A percentile compares a stretch with the other conserved stretches of the same genome.
phyloP scores from a whole-genome alignment of 2,797 vertebrate species.

The Garrulus glandarius region DNA sequence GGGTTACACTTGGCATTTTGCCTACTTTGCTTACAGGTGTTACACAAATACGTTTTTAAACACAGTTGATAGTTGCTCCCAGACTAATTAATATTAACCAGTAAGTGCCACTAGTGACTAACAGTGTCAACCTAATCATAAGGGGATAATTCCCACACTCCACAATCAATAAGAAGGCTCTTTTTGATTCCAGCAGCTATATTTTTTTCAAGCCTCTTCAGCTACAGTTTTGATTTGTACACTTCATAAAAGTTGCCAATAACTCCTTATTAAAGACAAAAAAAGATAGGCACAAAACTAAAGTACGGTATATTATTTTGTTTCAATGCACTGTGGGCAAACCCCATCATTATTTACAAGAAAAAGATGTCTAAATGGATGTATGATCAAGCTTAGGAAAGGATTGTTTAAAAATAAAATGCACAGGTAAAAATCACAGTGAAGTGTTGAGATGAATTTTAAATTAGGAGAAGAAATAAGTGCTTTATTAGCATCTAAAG shows the following conservation, averaged over 20 bases:
- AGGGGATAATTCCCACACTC: neutral
- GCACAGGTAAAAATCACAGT: slow-evolving; percentile 46
- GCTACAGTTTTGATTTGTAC: slow-evolving; percentile 18
- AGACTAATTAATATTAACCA: slow-evolving; percentile 23
- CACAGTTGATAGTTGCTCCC: neutral
- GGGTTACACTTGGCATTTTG: neutral
- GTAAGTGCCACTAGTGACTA: slow-evolving; percentile 47
- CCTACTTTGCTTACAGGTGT: slow-evolving; percentile 20
- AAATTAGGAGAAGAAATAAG: slow-evolving; percentile 53
- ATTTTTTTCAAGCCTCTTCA: slow-evolving; percentile 37
- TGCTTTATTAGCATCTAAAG: slow-evolving; percentile 68
- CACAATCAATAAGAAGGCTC: slow-evolving; percentile 21
- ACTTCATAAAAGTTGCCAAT: slow-evolving; percentile 9
- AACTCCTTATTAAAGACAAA: slow-evolving; percentile 19
- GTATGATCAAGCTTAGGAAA: slow-evolving; percentile 26
- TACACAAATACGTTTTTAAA: slow-evolving; percentile 45
- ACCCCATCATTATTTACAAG: slow-evolving; percentile 59
- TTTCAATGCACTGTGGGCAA: slow-evolving; percentile 51
- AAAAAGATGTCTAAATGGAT: slow-evolving; percentile 31
- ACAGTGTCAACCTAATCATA: neutral
- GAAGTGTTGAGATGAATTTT: slow-evolving; percentile 44
- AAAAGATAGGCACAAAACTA: slow-evolving; percentile 49
- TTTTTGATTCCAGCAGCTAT: slow-evolving; percentile 33
- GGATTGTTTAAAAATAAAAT: slow-evolving; percentile 53
- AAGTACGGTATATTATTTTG: slow-evolving; percentile 39